A percentile compares a stretch with the other conserved stretches of the same genome.
phyloP scores from a whole-genome alignment of 2,797 vertebrate species.

The Cuniculus paca region DNA sequence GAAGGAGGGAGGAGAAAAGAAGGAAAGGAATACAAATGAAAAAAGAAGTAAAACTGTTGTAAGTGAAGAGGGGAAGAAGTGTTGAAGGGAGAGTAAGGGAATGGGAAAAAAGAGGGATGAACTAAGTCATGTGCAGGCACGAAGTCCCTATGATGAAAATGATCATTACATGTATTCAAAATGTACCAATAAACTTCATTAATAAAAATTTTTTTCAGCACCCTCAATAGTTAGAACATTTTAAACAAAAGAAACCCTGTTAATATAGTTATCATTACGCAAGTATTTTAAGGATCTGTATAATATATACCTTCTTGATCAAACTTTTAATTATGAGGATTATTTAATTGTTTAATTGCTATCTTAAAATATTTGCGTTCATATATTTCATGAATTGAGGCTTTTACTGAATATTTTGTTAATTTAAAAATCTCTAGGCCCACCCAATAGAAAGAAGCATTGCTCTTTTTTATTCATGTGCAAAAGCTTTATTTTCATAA shows the following conservation, averaged over 20 bases:
- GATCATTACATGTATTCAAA: not conserved
- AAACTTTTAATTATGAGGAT: not conserved
- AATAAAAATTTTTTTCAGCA: not conserved
- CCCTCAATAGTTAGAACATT: not conserved
- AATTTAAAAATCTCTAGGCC: conserved; percentile 44
- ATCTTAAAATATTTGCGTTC: conserved; percentile 34
- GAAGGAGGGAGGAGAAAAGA: not conserved
- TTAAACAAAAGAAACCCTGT: not conserved
- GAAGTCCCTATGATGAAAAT: not conserved
- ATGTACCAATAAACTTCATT: not conserved
- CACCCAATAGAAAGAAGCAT: not conserved
- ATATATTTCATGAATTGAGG: conserved; percentile 25
- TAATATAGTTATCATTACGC: not conserved
- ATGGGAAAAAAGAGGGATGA: not conserved
- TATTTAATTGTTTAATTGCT: not conserved
- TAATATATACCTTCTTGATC: not conserved
- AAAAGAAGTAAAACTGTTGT: not conserved
- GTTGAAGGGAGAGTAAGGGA: not conserved
- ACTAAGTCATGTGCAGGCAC: not conserved
- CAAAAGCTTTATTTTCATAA: not conserved
- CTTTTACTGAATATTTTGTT: conserved; percentile 41
- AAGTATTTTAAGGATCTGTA: not conserved
- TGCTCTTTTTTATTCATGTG: conserved; percentile 16
- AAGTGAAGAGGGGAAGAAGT: not conserved
- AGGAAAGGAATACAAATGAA: not conserved